Evolutionary conservation across 2,113 vertebrate species (phyloP), one percentile per base, ranked within the genome.

Genomic region (Vimba vimba): DNA sequence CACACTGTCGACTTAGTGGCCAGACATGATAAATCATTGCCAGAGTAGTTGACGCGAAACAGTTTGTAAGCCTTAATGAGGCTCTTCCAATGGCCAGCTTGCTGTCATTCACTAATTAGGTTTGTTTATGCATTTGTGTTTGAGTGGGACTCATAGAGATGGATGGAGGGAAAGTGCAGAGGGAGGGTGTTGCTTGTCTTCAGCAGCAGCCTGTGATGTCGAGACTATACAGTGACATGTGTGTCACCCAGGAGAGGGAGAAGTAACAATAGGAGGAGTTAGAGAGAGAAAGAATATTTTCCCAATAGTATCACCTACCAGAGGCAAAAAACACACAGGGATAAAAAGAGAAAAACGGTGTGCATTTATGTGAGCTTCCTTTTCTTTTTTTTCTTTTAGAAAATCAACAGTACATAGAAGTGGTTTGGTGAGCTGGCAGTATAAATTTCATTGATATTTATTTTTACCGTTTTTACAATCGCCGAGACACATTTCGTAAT

Each of bases 211-310:
- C 69, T 64, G 27, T 68, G 82, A 39, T 74, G 43, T 55, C 4
- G 43, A 68, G 69, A 75, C 82, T 59, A n/a, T 1, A 4, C 80
- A 55, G 43, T 77, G 59, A 66, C 73, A 78, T 64, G n/a, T 1
- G 68, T 50, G 33, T 10, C 77, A 62, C 83, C 87, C 68, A 82
- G 84, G 62, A 87, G 78, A 89, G 87, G 88, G 83, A 88, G 87
- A 88, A 68, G 59, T 12, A n/a, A 30, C 9, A 79, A 79, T 59
- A 57, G 27, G 50, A 21, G 36, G 15, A 71, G 79, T 75, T 17
- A 59, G 64, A 68, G 76, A 71, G 9, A 59, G 1, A 85, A 77
- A 79, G 5, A 9, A 33, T 55, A 77, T 77, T 52, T 30, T 30
- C 47, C 8, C 27, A 33, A 55, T 19, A 19, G 25, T 33, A 33